A percentile compares a stretch with the other conserved stretches of the same genome.
Evolutionary conservation across 92 coral and sea anemone genomes (phyloP).

Genomic region (Zoanthus solanderi): DNA sequence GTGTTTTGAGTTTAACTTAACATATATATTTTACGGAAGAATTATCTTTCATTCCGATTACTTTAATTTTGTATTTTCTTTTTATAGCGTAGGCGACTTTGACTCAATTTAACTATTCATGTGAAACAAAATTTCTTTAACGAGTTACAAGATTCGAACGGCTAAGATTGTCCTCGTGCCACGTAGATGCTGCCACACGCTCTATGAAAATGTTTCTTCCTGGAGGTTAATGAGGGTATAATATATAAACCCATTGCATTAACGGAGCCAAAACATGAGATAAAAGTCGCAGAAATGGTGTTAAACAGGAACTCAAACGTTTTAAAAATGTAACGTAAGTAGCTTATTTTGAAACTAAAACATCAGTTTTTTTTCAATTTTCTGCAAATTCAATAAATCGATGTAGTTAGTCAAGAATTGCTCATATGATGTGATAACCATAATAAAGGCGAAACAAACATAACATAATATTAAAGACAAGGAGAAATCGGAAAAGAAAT

Average conservation of each 20-base stretch:
- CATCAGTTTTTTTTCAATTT: neutral
- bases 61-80: neutral
- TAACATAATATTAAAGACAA: too few species aligned
- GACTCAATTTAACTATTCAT: neutral
- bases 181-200: too few species aligned
- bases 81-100: neutral
- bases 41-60: neutral
- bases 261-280: too few species aligned
- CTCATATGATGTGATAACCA: neutral
- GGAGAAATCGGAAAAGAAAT: too few species aligned
- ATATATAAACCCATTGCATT: too few species aligned
- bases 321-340: neutral
- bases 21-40: neutral
- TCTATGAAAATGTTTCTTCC: too few species aligned
- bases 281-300: too few species aligned
- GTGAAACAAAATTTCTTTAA: neutral
- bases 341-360: neutral
- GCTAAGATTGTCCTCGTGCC: too few species aligned
- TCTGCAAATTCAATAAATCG: neutral
- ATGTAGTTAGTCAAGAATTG: neutral
- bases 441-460: neutral
- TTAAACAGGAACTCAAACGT: too few species aligned
- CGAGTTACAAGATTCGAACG: neutral
- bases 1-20: neutral
- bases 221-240: too few species aligned